phyloP scores from a whole-genome alignment of 2,797 vertebrate genomes.

The Melanotaenia maccullochi region DNA sequence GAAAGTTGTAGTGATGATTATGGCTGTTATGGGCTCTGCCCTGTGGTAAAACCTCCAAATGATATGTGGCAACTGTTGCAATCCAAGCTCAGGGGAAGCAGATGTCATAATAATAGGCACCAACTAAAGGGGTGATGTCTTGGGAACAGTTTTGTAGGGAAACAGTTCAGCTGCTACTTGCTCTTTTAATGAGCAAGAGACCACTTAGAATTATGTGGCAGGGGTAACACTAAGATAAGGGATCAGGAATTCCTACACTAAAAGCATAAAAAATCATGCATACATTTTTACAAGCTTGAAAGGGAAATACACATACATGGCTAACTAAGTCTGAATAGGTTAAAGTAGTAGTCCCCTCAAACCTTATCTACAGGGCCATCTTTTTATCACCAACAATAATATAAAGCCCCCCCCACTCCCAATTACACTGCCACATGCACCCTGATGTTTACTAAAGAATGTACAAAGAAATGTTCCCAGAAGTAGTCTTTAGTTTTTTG shows the following conservation, averaged over 20 bases:
- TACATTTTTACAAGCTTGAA: not conserved
- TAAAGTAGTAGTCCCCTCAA: not conserved
- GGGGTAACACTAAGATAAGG: too few relatives aligned
- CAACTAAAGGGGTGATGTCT: not conserved
- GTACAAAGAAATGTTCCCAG: too few relatives aligned
- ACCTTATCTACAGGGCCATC: too few relatives aligned
- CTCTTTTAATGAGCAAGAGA: not conserved
- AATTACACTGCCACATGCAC: too few relatives aligned
- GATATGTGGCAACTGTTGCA: slow-evolving; percentile 23
- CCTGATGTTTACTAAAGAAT: too few relatives aligned
- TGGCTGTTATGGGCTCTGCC: slow-evolving; percentile 21
- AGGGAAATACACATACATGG: not conserved
- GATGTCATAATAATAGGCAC: slow-evolving; percentile 4
- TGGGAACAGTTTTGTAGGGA: not conserved
- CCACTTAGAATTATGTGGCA: not conserved
- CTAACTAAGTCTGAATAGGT: not conserved
- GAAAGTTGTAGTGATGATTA: slow-evolving; percentile 13
- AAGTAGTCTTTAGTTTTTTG: too few relatives aligned
- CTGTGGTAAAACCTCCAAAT: slow-evolving; percentile 23
- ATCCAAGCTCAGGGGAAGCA: slow-evolving; percentile 4
- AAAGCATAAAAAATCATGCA: not conserved
- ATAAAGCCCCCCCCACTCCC: too few relatives aligned
- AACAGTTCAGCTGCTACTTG: not conserved
- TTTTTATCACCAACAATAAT: too few relatives aligned
- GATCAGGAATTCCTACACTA: too few relatives aligned